These are phyloP conservation scores for Tragopan temminckii DNA, from an alignment of 2,797 vertebrate species.

Conservation along the genomic window DNA sequence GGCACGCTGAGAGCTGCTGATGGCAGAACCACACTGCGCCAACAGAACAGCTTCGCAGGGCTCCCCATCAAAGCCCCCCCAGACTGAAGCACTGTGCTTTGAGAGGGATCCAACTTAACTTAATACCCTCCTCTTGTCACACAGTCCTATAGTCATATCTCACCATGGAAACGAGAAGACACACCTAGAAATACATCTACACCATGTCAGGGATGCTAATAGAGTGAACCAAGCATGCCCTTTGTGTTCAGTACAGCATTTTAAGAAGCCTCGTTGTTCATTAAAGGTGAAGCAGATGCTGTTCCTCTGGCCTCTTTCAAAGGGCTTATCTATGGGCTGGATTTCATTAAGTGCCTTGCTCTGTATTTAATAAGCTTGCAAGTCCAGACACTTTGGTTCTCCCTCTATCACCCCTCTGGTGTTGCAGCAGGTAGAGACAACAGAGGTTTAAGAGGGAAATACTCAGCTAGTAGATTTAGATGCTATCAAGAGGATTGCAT, in stretches of 20 bases:
- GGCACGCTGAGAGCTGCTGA: not conserved
- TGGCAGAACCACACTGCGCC: not conserved
- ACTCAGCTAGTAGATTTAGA: constrained; percentile 67
- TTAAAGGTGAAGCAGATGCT: constrained; percentile 72
- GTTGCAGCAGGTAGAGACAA: constrained; percentile 60
- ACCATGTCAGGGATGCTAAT: not conserved
- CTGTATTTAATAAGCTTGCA: constrained; percentile 68
- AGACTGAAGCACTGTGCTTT: not conserved
- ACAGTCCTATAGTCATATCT: not conserved
- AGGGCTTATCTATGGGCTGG: constrained; percentile 61
- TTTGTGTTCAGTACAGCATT: not conserved
- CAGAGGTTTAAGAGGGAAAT: constrained; percentile 57
- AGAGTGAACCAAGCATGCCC: not conserved
- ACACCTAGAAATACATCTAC: not conserved
- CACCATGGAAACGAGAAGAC: not conserved
- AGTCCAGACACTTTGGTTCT: constrained; percentile 73
- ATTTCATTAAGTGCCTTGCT: constrained; percentile 69
- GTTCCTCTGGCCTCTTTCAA: constrained; percentile 60
- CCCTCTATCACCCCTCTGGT: constrained; percentile 45
- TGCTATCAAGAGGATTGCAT: constrained; percentile 49
- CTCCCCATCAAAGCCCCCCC: not conserved
- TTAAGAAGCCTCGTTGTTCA: constrained; percentile 5
- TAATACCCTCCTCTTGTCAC: not conserved
- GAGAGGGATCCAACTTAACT: not conserved
- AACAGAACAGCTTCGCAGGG: not conserved